phyloP scores from a whole-genome alignment of 2,797 vertebrate genomes.

The Miichthys miiuy region DNA sequence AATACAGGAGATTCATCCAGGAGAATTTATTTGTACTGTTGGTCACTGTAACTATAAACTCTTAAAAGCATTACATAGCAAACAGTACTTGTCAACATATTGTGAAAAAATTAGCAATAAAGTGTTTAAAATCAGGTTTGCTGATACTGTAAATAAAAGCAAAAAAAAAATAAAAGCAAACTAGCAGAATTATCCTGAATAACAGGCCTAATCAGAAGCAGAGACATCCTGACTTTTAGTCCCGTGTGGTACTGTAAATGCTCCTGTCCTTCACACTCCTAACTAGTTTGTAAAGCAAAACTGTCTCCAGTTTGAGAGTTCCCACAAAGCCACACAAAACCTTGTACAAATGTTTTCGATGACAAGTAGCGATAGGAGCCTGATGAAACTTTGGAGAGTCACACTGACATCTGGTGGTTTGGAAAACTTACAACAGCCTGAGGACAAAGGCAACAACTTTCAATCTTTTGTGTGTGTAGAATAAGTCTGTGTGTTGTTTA shows the following conservation, averaged over 20 bases:
- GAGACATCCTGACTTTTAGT: not conserved
- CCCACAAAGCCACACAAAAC: not conserved
- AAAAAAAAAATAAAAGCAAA: not conserved
- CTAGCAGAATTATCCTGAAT: not conserved
- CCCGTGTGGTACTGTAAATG: not conserved
- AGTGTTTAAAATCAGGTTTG: not conserved
- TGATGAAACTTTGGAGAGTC: not conserved
- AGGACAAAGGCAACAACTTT: not conserved
- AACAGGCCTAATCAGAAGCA: not conserved
- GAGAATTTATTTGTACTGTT: not conserved
- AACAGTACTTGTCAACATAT: not conserved
- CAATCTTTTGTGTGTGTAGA: too few species aligned
- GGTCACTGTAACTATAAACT: not conserved
- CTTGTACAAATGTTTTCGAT: not conserved
- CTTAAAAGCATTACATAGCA: not conserved
- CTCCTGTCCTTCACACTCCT: not conserved
- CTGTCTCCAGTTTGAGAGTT: not conserved
- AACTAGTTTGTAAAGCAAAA: not conserved
- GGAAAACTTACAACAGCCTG: not conserved
- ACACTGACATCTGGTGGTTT: constrained; percentile 49
- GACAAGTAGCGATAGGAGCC: too few species aligned
- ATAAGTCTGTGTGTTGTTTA: not conserved
- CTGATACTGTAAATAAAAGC: not conserved
- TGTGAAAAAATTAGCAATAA: not conserved
- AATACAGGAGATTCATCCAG: constrained; percentile 15